Percentiles rank a stretch among this genome's conserved stretches.
These are phyloP conservation scores for Phymatocera aterrima DNA, from an alignment of 2,888 invertebrate species.

Conservation along the genomic window DNA sequence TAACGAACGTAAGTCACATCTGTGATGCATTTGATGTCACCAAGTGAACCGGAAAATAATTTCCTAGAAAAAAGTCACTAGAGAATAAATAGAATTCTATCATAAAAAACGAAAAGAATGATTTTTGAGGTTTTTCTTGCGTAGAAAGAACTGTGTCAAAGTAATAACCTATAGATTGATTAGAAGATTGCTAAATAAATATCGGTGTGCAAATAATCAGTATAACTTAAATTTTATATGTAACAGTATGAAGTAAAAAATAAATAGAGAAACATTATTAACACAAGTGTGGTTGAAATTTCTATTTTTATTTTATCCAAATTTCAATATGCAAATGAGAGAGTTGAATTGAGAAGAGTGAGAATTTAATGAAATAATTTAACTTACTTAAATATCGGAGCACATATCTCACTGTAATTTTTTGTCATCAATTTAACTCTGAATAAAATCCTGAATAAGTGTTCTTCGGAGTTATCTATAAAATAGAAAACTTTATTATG, in stretches of 20 bases:
- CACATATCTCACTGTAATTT: conserved; percentile 63
- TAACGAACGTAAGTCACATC: conserved; percentile 64
- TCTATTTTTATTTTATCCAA: too few relatives aligned
- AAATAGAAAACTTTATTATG: not conserved
- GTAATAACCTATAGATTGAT: too few relatives aligned
- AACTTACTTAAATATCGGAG: conserved; percentile 64
- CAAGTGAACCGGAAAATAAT: conserved; percentile 58
- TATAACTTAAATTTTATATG: too few relatives aligned
- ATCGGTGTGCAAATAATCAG: not conserved
- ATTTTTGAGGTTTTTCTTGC: not conserved
- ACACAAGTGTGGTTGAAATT: too few relatives aligned
- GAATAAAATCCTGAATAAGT: conserved; percentile 67
- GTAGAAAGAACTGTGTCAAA: too few relatives aligned
- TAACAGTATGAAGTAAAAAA: too few relatives aligned
- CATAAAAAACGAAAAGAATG: conserved; percentile 4
- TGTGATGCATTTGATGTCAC: conserved; percentile 53
- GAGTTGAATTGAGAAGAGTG: not conserved
- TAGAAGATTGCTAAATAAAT: not conserved
- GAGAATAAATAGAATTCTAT: not conserved
- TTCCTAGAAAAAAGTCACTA: conserved; percentile 57
- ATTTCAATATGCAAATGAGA: too few relatives aligned
- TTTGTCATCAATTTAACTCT: conserved; percentile 61
- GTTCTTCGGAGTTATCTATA: conserved; percentile 68
- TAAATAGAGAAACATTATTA: too few relatives aligned
- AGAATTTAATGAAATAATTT: conserved; percentile 8